phyloP scores from a whole-genome alignment of 2,888 invertebrate genomes.

The Coelopa pilipes region DNA sequence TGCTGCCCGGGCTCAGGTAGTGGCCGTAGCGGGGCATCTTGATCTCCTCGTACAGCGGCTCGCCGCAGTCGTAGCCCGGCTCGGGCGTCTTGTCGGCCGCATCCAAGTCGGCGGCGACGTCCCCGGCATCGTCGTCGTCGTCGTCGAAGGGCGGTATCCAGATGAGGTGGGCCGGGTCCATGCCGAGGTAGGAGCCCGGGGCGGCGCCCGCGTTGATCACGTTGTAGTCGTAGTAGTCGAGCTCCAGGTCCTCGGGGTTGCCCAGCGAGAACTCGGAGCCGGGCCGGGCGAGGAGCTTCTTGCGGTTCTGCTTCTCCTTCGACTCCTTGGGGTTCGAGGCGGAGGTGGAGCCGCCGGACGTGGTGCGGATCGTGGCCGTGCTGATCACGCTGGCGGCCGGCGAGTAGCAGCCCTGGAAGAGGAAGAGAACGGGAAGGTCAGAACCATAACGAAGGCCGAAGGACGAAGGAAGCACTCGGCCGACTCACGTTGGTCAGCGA shows the following conservation, averaged over 20 bases:
- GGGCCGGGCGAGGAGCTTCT: constrained; percentile 73
- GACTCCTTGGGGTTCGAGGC: constrained; percentile 76
- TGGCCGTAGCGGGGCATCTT: constrained; percentile 65
- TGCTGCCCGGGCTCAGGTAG: constrained; percentile 71
- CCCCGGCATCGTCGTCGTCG: constrained; percentile 78
- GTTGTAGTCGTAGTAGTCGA: constrained; percentile 91
- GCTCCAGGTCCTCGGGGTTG: constrained; percentile 80
- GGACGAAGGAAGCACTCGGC: too few relatives aligned
- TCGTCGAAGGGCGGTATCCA: constrained; percentile 88
- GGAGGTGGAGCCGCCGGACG: constrained; percentile 50
- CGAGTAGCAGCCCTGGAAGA: constrained; percentile 76
- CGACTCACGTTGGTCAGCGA: constrained; percentile 62
- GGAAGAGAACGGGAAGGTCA: neutral
- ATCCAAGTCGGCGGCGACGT: constrained; percentile 71
- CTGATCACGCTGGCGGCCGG: constrained; percentile 76
- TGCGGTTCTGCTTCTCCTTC: constrained; percentile 82
- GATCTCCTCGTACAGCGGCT: constrained; percentile 66
- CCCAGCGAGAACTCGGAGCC: constrained; percentile 83
- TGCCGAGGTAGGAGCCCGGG: constrained; percentile 86
- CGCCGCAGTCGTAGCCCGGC: constrained; percentile 59
- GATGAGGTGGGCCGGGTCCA: constrained; percentile 88
- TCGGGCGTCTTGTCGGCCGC: constrained; percentile 59
- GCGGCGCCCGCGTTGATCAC: constrained; percentile 85
- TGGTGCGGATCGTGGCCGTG: constrained; percentile 75
- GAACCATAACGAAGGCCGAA: neutral